phyloP scores from a whole-genome alignment of 2,888 invertebrate species.

The Lacanobia wlatinum region DNA sequence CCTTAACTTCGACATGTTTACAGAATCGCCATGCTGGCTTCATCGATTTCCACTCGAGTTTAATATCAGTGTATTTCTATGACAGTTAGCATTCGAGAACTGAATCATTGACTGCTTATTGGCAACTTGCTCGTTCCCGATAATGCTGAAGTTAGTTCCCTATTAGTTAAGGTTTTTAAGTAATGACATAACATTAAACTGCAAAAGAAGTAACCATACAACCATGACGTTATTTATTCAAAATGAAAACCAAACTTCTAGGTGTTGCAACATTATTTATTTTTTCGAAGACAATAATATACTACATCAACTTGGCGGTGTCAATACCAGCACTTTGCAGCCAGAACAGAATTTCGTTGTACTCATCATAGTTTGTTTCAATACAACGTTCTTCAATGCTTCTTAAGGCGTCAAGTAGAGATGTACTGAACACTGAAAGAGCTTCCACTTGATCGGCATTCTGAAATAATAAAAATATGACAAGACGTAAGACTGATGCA shows the following conservation, averaged over 20 bases:
- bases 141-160: too few relatives aligned
- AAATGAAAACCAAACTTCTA: not conserved
- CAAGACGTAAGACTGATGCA: not conserved
- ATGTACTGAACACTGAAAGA: constrained; percentile 66
- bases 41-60: too few relatives aligned
- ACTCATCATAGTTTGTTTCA: constrained; percentile 58
- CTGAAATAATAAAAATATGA: constrained; percentile 65
- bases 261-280: constrained; percentile 9
- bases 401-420: constrained; percentile 66
- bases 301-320: constrained; percentile 28
- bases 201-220: too few relatives aligned
- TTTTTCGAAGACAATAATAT: not conserved
- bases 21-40: too few relatives aligned
- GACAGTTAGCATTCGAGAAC: too few relatives aligned
- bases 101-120: too few relatives aligned
- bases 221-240: too few relatives aligned
- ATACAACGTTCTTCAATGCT: constrained; percentile 60
- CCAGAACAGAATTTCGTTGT: constrained; percentile 64
- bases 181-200: too few relatives aligned
- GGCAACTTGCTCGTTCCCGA: too few relatives aligned
- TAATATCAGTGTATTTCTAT: too few relatives aligned
- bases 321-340: constrained; percentile 47
- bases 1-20: too few relatives aligned
- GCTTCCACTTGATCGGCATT: constrained; percentile 69
- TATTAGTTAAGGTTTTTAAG: too few relatives aligned